Evolutionary conservation across 64 coral and sea anemone species (phyloP).

Genomic region (Trachythela sp.): DNA sequence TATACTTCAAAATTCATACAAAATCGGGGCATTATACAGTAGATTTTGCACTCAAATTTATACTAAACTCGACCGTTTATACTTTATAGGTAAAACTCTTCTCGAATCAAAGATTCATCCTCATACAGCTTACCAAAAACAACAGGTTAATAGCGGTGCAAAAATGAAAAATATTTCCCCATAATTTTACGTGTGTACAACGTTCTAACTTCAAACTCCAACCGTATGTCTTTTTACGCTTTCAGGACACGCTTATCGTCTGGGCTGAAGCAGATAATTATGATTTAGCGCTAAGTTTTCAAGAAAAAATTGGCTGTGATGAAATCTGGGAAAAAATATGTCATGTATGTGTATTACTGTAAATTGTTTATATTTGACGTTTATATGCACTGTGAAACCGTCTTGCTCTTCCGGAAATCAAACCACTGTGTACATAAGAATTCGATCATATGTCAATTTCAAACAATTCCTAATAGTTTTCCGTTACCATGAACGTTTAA

Average conservation of each 20-base stretch:
- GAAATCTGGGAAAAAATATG: conserved; percentile 99
- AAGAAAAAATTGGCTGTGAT: conserved; percentile 99
- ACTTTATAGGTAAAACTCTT: conserved; percentile 89
- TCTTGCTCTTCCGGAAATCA: neutral
- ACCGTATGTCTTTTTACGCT: conserved; percentile 13
- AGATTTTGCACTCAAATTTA: neutral
- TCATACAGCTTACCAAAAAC: conserved; percentile 99
- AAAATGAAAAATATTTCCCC: conserved; percentile 17
- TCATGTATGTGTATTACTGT: conserved; percentile 63
- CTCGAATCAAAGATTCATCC: conserved; percentile 99
- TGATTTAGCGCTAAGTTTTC: conserved; percentile 97
- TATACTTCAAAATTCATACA: too few relatives aligned
- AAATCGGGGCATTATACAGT: neutral
- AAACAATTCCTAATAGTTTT: neutral
- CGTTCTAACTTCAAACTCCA: conserved; percentile 1
- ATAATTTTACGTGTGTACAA: conserved; percentile 19
- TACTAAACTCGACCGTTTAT: conserved; percentile 26
- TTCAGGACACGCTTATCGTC: conserved; percentile 95
- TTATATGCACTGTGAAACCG: conserved; percentile 12
- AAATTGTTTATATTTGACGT: conserved; percentile 1
- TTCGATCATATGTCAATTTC: neutral
- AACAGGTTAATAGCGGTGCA: conserved; percentile 64
- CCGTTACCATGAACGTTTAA: neutral
- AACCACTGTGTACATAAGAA: neutral
- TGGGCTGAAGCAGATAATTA: conserved; percentile 99